phyloP scores from a whole-genome alignment of 2,888 invertebrate species.

The Drosophila prolongata region DNA sequence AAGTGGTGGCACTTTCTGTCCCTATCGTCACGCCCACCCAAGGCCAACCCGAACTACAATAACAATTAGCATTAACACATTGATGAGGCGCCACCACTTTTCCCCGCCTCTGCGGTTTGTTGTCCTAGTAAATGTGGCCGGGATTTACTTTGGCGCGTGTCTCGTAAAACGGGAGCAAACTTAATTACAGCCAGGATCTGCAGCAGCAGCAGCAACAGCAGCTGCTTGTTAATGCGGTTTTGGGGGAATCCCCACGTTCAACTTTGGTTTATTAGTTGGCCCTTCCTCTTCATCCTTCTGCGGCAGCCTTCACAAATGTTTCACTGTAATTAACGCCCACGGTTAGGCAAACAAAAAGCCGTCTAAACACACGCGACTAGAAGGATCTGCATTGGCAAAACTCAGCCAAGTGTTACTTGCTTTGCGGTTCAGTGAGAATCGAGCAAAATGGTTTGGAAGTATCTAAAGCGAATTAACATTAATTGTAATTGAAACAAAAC shows the following conservation, averaged over 20 bases:
- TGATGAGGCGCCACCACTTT: constrained; percentile 34
- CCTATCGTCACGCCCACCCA: constrained; percentile 5
- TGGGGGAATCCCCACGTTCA: constrained; percentile 4
- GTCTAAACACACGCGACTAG: constrained; percentile 16
- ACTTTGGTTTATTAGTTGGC: constrained; percentile 47
- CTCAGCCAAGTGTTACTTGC: constrained; percentile 23
- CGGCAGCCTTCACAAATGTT: constrained; percentile 51
- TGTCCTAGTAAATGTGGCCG: constrained; percentile 45
- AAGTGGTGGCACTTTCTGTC: constrained; percentile 60
- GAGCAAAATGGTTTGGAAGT: background rate
- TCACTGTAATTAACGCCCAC: constrained; percentile 61
- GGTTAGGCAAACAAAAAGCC: constrained; percentile 5
- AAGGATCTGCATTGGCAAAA: constrained; percentile 19
- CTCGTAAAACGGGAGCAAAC: constrained; percentile 60
- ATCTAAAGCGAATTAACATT: constrained; percentile 4
- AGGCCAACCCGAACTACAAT: constrained; percentile 52
- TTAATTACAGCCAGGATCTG: constrained; percentile 65
- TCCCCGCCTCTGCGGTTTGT: constrained; percentile 32
- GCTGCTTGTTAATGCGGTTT: constrained; percentile 55
- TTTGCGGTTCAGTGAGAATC: constrained; percentile 19
- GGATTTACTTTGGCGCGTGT: constrained; percentile 47
- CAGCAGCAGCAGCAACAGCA: constrained; percentile 39
- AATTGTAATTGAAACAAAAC: background rate
- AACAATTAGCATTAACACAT: constrained; percentile 74
- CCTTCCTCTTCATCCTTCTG: constrained; percentile 31